These are phyloP conservation scores for Dynastes grantii DNA, from an alignment of 2,888 invertebrate species.

Conservation along the genomic window DNA sequence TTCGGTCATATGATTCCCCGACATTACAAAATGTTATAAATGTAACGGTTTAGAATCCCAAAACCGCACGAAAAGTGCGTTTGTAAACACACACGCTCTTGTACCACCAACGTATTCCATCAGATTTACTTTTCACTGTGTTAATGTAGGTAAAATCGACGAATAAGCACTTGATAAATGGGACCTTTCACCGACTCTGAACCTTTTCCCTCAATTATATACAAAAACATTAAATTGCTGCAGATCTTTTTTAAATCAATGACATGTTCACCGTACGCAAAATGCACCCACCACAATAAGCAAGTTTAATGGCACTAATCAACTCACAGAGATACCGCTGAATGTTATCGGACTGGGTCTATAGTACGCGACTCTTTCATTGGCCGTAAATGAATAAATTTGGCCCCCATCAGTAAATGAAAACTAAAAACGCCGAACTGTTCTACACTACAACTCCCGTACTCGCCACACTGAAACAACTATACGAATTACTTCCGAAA, in stretches of 20 bases:
- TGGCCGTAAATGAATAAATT: constrained; percentile 48
- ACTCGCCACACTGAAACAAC: constrained; percentile 39
- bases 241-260: constrained; percentile 46
- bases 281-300: constrained; percentile 50
- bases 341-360: constrained; percentile 49
- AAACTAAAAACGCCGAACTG: constrained; percentile 47
- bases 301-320: constrained; percentile 51
- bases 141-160: constrained; percentile 51
- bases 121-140: constrained; percentile 59
- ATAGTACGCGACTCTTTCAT: constrained; percentile 41
- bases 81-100: constrained; percentile 63
- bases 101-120: constrained; percentile 69
- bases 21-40: constrained; percentile 72
- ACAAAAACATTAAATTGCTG: constrained; percentile 35
- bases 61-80: constrained; percentile 66
- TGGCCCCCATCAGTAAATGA: constrained; percentile 43
- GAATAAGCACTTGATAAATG: constrained; percentile 21
- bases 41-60: constrained; percentile 62
- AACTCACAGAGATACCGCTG: constrained; percentile 47
- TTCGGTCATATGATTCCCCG: constrained; percentile 78
- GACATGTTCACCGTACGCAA: constrained; percentile 47
- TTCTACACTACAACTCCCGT: constrained; percentile 27
- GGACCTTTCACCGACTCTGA: constrained; percentile 8
- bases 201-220: constrained; percentile 3
- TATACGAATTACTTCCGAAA: constrained; percentile 41